These are phyloP conservation scores for Molorchus minor DNA, from an alignment of 2,888 invertebrate species.

Conservation along the genomic window DNA sequence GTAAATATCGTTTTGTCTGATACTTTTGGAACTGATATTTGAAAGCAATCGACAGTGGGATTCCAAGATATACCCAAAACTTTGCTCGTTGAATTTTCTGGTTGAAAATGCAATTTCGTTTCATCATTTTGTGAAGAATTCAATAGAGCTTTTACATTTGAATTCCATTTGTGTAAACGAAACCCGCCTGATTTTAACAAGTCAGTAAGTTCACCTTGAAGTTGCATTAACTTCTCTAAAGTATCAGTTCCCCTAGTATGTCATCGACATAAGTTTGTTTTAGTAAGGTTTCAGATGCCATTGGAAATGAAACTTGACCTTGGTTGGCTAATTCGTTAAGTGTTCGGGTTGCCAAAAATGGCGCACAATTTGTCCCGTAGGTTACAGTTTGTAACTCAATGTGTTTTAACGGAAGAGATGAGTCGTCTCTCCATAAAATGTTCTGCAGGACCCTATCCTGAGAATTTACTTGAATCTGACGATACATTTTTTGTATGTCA, in stretches of 20 bases:
- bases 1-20: not conserved
- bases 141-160: not conserved
- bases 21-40: not conserved
- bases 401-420: not conserved
- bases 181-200: not conserved
- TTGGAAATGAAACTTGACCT: not conserved
- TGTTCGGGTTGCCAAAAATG: conserved; percentile 5
- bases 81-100: not conserved
- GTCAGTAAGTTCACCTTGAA: not conserved
- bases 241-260: not conserved
- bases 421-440: conserved; percentile 13
- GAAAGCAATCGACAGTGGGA: not conserved
- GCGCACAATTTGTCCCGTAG: conserved; percentile 14
- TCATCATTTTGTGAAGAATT: not conserved
- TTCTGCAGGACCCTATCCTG: not conserved
- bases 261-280: conserved; percentile 18
- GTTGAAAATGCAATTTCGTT: not conserved
- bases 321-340: not conserved
- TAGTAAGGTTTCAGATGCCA: not conserved
- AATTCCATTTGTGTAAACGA: not conserved
- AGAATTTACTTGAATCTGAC: conserved; percentile 1
- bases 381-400: not conserved
- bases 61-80: not conserved
- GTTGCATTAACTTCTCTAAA: not conserved
- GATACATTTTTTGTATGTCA: conserved; percentile 18